phyloP scores from a whole-genome alignment of 2,113 vertebrate genomes.

The Marcusenius ussheri region DNA sequence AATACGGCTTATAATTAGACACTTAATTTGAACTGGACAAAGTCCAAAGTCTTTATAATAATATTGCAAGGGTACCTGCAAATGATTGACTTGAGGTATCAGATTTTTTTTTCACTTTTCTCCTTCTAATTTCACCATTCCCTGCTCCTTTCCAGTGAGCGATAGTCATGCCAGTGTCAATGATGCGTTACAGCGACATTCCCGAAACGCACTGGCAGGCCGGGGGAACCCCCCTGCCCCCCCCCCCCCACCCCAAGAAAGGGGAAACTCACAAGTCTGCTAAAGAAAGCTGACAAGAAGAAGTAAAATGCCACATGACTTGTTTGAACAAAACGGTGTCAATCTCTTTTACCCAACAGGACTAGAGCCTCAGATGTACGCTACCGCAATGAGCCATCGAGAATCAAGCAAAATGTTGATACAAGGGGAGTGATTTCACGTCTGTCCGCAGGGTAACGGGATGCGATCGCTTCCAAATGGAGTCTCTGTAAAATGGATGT shows the following conservation, averaged over 20 bases:
- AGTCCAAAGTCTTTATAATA: background rate
- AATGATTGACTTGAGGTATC: background rate
- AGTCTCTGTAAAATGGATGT: constrained; percentile 70
- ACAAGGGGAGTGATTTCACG: constrained; percentile 61
- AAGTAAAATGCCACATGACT: background rate
- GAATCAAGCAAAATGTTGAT: constrained; percentile 58
- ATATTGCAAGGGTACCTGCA: background rate
- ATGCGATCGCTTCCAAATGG: constrained; percentile 67
- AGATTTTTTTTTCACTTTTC: background rate
- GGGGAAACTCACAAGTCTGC: background rate
- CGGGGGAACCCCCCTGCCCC: background rate
- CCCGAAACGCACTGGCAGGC: background rate
- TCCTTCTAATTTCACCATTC: background rate
- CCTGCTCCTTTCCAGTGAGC: background rate
- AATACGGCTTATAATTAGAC: background rate
- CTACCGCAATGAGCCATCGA: constrained; percentile 29
- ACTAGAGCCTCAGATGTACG: background rate
- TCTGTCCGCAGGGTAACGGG: constrained; percentile 64
- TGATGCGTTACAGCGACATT: background rate
- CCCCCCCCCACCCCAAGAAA: background rate
- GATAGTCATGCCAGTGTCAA: background rate
- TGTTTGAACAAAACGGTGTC: background rate
- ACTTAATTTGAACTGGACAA: background rate
- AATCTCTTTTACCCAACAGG: background rate
- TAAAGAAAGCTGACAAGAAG: background rate